These are phyloP conservation scores for Girardia tigrina DNA, from an alignment of 2,888 invertebrate genomes.

Conservation along the genomic window DNA sequence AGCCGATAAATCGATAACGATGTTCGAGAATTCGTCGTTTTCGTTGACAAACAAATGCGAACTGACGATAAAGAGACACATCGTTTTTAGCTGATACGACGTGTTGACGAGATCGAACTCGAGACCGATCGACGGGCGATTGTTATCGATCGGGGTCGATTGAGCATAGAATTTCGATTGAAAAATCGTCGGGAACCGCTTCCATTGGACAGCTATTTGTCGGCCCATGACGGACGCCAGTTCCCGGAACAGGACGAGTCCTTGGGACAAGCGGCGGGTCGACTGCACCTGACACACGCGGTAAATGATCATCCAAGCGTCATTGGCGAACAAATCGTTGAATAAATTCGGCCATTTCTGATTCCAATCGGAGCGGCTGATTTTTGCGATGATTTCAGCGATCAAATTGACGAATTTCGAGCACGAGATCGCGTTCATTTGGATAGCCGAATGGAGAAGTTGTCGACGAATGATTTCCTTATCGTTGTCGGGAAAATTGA, in stretches of 20 bases:
- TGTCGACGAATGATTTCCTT: background rate
- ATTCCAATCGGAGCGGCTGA: background rate
- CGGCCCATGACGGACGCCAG: background rate
- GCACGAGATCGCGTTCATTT: too few species aligned
- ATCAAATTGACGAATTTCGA: background rate
- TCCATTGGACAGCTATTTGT: background rate
- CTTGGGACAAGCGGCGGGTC: background rate
- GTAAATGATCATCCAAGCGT: background rate
- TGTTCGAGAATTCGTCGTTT: background rate
- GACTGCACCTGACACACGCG: background rate
- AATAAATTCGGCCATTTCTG: conserved; percentile 13
- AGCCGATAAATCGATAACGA: background rate
- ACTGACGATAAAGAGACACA: background rate
- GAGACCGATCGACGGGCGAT: too few species aligned
- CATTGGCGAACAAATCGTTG: background rate
- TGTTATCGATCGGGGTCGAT: too few species aligned
- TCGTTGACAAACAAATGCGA: background rate
- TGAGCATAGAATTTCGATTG: background rate
- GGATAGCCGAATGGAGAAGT: background rate
- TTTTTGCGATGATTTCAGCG: background rate
- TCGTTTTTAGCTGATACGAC: background rate
- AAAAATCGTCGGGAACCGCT: background rate
- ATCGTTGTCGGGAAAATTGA: background rate
- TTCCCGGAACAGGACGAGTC: background rate
- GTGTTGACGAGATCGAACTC: background rate